Evolutionary conservation across 2,888 invertebrate genomes (phyloP), one percentile per base, ranked within the genome.

Genomic region (Allophyes oxyacanthae): DNA sequence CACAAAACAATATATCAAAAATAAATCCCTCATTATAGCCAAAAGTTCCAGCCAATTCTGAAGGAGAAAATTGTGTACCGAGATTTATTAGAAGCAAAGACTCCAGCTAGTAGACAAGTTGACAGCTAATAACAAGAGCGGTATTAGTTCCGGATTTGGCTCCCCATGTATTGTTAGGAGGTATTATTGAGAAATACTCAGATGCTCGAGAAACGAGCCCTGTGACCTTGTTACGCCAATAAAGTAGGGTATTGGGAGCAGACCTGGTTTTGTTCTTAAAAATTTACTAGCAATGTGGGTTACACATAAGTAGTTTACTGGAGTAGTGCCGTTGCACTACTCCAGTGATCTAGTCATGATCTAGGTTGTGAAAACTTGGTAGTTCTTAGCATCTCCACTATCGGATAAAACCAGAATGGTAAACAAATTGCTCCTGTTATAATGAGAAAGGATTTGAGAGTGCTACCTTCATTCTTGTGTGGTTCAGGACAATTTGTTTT

Each of bases 121-220:
- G 83, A 83, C 83, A 83, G 78, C 72, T 81, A 80, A 81, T 83
- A 82, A 83, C 81, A 77, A 76, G 63, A 64, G 60, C 54, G 54
- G 71, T 69, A 74, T 77, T 78, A 77, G 63, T 80, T 71, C 64
- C 63, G 75, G 77, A 78, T 80, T 81, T 81, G 43, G 56, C 41
- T 57, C 43, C 41, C 63, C 13, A 36, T 59, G 63, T 70, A 65
- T 70, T 77, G 64, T 72, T 77, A 77, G 53, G 43, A 50, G 57
- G 75, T 59, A 63, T 68, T 75, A 65, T 63, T 60, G 65, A 44
- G 54, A 50, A 62, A 56, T 53, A 49, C 51, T 66, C 32, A 50
- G 26, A 20, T 26, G 15, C 38, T 26, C 14, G 26, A 42, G 42
- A 45, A 51, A 36, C 44, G 43, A 28, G 41, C 26, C 28, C 33